These are phyloP conservation scores for Carassius carassius DNA, from an alignment of 2,113 vertebrate species.

Conservation along the genomic window DNA sequence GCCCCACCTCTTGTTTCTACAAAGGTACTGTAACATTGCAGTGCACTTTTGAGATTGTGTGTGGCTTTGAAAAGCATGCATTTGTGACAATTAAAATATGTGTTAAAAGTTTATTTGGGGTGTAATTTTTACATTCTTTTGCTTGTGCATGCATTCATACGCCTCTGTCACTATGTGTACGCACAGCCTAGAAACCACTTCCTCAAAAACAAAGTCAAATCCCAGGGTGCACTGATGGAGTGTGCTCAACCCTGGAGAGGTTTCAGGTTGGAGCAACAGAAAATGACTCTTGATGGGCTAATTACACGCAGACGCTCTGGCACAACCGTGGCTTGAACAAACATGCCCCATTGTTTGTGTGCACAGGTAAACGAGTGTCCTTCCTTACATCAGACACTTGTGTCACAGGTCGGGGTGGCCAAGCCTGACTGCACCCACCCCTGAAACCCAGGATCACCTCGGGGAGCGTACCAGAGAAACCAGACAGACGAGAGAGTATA, in stretches of 20 bases:
- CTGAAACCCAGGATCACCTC: too few relatives aligned
- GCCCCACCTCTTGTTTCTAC: constrained; percentile 4
- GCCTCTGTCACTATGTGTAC: constrained; percentile 20
- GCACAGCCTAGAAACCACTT: constrained; percentile 49
- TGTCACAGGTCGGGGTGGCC: too few relatives aligned
- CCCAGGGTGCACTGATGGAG: constrained; percentile 48
- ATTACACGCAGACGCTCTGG: constrained; percentile 4
- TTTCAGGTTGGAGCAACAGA: constrained; percentile 26
- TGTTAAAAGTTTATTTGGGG: neutral
- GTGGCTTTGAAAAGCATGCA: neutral
- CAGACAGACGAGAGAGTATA: too few relatives aligned
- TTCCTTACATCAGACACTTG: constrained; percentile 13
- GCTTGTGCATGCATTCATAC: neutral
- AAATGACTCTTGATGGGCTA: constrained; percentile 8
- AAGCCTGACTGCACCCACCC: too few relatives aligned
- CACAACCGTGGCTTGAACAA: constrained; percentile 24
- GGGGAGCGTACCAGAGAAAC: too few relatives aligned
- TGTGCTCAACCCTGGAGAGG: constrained; percentile 43
- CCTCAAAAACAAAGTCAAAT: constrained; percentile 54
- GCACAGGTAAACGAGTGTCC: neutral
- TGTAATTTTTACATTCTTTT: neutral
- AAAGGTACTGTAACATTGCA: neutral
- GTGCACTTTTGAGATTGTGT: constrained; percentile 14
- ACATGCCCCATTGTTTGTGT: constrained; percentile 17
- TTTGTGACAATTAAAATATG: neutral